Evolutionary conservation across 2,113 vertebrate species (phyloP).

Genomic region (Leiothrix lutea): DNA sequence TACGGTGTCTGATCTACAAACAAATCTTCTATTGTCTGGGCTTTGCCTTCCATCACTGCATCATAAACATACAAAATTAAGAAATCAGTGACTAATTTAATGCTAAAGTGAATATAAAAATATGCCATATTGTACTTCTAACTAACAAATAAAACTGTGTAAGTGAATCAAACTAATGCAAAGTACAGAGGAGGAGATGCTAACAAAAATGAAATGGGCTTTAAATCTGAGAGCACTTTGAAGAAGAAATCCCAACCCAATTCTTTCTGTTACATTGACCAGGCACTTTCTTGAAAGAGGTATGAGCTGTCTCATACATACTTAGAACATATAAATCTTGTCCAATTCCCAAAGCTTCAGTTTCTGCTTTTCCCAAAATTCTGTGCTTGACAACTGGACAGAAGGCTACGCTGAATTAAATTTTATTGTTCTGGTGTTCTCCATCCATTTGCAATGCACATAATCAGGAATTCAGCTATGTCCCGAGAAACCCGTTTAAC

Average conservation of each 20-base stretch:
- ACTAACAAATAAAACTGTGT: neutral
- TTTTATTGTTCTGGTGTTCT: slow-evolving; percentile 44
- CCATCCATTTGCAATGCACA: slow-evolving; percentile 26
- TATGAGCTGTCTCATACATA: neutral
- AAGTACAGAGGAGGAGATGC: neutral
- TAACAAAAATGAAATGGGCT: neutral
- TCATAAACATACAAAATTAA: neutral
- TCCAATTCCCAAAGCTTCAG: neutral
- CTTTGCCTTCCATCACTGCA: neutral
- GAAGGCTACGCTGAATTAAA: slow-evolving; percentile 39
- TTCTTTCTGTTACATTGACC: neutral
- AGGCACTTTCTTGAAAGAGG: neutral
- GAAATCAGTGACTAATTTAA: neutral
- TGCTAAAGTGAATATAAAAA: neutral
- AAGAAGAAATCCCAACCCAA: neutral
- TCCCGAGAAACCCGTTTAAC: slow-evolving; percentile 57
- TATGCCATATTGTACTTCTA: fast-evolving
- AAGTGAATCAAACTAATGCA: neutral
- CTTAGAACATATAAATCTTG: neutral
- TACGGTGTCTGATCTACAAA: neutral
- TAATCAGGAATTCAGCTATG: slow-evolving; percentile 59
- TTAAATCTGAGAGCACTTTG: neutral
- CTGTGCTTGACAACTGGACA: neutral
- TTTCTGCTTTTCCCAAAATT: neutral
- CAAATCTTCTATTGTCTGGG: neutral